These are phyloP conservation scores for Alviniconcha strummeri DNA, from an alignment of 2,888 invertebrate species.

Conservation along the genomic window DNA sequence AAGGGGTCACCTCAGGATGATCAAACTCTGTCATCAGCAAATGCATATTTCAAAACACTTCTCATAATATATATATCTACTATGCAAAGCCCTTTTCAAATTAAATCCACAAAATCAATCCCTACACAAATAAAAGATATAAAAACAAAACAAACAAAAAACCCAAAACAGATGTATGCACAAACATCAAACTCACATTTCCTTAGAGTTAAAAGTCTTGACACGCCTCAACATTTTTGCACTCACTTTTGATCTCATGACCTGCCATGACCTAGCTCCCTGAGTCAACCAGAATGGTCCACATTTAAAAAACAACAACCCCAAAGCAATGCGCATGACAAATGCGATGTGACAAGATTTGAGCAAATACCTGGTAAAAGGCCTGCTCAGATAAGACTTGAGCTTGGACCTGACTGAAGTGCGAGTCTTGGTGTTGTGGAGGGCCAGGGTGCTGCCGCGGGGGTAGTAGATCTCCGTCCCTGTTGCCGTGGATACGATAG, in stretches of 20 bases:
- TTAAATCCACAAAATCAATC: background rate
- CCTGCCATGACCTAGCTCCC: too few relatives aligned
- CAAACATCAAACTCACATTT: too few relatives aligned
- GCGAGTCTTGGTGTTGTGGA: background rate
- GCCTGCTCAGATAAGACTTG: conserved; percentile 25
- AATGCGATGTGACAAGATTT: background rate
- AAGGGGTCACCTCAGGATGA: too few relatives aligned
- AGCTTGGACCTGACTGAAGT: conserved; percentile 21
- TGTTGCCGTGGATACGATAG: conserved; percentile 18
- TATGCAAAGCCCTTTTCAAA: background rate
- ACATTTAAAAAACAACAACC: too few relatives aligned
- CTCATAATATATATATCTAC: background rate
- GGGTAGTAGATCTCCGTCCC: conserved; percentile 31
- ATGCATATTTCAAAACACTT: conserved; percentile 3
- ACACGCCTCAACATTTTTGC: too few relatives aligned
- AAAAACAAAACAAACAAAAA: too few relatives aligned
- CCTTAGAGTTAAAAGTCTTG: too few relatives aligned
- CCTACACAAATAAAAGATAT: too few relatives aligned
- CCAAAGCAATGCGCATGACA: background rate
- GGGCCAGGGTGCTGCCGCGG: background rate
- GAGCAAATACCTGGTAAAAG: conserved; percentile 24
- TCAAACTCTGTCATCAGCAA: background rate
- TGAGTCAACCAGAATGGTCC: too few relatives aligned
- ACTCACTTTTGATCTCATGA: too few relatives aligned
- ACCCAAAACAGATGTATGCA: too few relatives aligned